phyloP scores from a whole-genome alignment of 2,888 invertebrate genomes.

The Tanypteryx hageni region DNA sequence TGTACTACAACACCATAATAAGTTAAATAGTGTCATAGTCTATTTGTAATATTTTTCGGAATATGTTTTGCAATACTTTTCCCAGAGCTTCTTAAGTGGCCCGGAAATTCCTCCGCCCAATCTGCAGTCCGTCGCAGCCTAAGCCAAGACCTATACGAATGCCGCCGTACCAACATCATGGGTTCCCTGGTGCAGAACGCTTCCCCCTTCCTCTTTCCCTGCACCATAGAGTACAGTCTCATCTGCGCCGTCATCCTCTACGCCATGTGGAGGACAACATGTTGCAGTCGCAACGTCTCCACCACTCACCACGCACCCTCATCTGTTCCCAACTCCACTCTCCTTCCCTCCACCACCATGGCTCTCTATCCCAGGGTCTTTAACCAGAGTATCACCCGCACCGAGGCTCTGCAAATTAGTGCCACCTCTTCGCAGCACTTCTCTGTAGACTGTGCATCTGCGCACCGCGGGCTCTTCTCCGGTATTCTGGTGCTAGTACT shows the following conservation, averaged over 20 bases:
- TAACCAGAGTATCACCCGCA: neutral
- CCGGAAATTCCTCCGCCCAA: neutral
- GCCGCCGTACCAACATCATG: slow-evolving; percentile 76
- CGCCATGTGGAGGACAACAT: slow-evolving; percentile 93
- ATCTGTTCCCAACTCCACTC: neutral
- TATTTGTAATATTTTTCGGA: too few relatives aligned
- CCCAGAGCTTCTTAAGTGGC: neutral
- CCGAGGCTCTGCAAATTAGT: neutral
- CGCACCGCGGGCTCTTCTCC: slow-evolving; percentile 76
- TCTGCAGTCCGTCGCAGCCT: neutral
- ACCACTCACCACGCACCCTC: too few relatives aligned
- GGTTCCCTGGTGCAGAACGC: slow-evolving; percentile 80
- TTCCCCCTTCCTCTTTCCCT: slow-evolving; percentile 93
- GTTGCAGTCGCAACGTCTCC: neutral
- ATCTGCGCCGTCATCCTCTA: slow-evolving; percentile 93
- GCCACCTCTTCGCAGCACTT: slow-evolving; percentile 73
- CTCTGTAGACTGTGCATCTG: slow-evolving; percentile 81
- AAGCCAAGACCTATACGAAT: slow-evolving; percentile 69
- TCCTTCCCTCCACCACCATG: neutral
- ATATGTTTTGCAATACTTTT: neutral
- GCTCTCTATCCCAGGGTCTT: neutral
- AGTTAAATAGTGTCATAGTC: too few relatives aligned
- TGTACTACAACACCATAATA: too few relatives aligned
- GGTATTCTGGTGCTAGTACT: slow-evolving; percentile 87
- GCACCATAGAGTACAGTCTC: slow-evolving; percentile 93